These are phyloP conservation scores for Unio delphinus DNA, from an alignment of 2,888 invertebrate species.

Conservation along the genomic window DNA sequence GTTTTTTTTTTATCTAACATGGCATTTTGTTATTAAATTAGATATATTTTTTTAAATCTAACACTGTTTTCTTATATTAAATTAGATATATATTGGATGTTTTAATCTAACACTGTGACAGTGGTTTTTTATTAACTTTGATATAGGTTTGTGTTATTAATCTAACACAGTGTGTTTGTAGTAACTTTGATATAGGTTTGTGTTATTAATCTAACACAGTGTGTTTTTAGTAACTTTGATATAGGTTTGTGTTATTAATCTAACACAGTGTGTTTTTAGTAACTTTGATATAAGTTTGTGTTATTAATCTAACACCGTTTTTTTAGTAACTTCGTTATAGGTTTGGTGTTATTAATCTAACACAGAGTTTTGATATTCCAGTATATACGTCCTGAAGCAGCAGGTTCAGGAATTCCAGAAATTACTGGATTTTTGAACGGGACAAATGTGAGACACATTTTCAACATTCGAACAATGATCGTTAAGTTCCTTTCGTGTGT, in stretches of 20 bases:
- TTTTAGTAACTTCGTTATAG: not conserved
- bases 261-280: not conserved
- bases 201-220: too few species aligned
- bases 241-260: not conserved
- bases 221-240: not conserved
- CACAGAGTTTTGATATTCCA: slow-evolving; percentile 19
- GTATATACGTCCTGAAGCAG: slow-evolving; percentile 65
- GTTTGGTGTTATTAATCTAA: not conserved
- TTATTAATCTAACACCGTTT: not conserved
- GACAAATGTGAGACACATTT: slow-evolving; percentile 69
- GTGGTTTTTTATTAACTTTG: not conserved
- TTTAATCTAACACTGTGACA: not conserved
- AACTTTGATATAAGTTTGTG: not conserved
- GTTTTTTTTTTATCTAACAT: not conserved
- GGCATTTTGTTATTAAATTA: slow-evolving; percentile 3
- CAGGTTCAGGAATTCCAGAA: slow-evolving; percentile 70
- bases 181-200: not conserved
- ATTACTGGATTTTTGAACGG: slow-evolving; percentile 72
- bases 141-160: slow-evolving; percentile 1
- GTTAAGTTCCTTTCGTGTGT: slow-evolving; percentile 70
- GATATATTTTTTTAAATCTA: too few species aligned
- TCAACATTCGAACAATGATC: slow-evolving; percentile 68
- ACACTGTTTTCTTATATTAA: too few species aligned
- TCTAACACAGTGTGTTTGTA: not conserved
- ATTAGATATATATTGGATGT: not conserved